phyloP scores from a whole-genome alignment of 1,140 invertebrate genomes.

The Anadara kagoshimensis region DNA sequence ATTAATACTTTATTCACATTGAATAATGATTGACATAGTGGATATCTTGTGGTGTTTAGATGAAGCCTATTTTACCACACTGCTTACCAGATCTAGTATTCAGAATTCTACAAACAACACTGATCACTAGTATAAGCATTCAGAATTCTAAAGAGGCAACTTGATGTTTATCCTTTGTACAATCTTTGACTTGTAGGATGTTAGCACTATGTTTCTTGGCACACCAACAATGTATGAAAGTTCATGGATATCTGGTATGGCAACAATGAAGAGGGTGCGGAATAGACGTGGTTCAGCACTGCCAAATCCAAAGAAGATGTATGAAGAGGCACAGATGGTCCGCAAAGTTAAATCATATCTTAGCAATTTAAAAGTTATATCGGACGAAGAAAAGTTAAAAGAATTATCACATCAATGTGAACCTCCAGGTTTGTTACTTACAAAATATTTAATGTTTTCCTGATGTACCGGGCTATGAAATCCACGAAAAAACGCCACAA shows the following conservation, averaged over 20 bases:
- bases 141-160: no score
- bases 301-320: constrained; percentile 98
- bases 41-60: no score
- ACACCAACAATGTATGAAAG: constrained; percentile 57
- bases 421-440: constrained; percentile 72
- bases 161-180: no score
- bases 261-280: constrained; percentile 94
- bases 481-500: no score
- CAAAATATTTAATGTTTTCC: not conserved
- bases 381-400: constrained; percentile 92
- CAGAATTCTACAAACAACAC: no score
- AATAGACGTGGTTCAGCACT: constrained; percentile 82
- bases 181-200: constrained; percentile 54
- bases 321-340: constrained; percentile 99
- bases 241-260: constrained; percentile 75
- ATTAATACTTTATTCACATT: no score
- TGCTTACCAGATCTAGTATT: no score
- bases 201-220: constrained; percentile 65
- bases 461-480: no score
- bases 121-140: no score
- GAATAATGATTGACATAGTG: no score
- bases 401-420: constrained; percentile 94
- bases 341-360: constrained; percentile 96
- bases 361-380: constrained; percentile 91
- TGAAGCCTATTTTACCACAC: no score